phyloP scores from a whole-genome alignment of 2,113 vertebrate genomes.

The Xerus inauris region DNA sequence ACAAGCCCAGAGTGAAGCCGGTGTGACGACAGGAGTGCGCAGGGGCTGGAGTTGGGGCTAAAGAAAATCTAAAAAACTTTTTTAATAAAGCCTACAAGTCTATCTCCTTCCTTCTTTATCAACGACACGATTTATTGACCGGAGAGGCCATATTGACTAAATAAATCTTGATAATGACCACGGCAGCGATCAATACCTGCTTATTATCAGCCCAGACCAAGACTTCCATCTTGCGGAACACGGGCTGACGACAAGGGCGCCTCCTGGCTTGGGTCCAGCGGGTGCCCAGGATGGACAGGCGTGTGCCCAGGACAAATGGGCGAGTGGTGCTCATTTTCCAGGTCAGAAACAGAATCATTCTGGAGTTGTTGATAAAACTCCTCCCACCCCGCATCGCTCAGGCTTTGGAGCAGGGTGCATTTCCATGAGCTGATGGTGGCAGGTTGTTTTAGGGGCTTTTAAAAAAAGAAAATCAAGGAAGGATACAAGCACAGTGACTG shows the following conservation, averaged over 20 bases:
- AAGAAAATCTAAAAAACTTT: conserved; percentile 84
- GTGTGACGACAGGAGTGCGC: not conserved
- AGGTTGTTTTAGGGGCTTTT: not conserved
- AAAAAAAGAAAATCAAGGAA: not conserved
- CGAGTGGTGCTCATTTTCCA: not conserved
- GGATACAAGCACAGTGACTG: not conserved
- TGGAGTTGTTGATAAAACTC: not conserved
- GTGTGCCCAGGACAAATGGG: too few relatives aligned
- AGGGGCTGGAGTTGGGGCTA: conserved; percentile 59
- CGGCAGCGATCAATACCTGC: conserved; percentile 87
- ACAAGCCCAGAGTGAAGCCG: not conserved
- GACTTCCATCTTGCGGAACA: conserved; percentile 85
- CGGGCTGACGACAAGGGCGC: conserved; percentile 75
- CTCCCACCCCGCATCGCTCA: not conserved
- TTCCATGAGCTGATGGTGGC: not conserved
- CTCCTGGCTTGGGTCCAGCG: conserved; percentile 52
- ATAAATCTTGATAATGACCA: conserved; percentile 91
- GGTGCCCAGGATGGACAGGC: conserved; percentile 40
- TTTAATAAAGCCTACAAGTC: conserved; percentile 88
- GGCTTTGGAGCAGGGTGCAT: not conserved
- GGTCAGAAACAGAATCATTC: not conserved
- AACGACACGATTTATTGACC: conserved; percentile 87
- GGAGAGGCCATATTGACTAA: conserved; percentile 87
- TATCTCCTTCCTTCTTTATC: conserved; percentile 87
- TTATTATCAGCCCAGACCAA: conserved; percentile 86